Percentiles rank a stretch among this genome's conserved stretches.
phyloP scores from a whole-genome alignment of 2,888 invertebrate genomes.

The Troides helena region DNA sequence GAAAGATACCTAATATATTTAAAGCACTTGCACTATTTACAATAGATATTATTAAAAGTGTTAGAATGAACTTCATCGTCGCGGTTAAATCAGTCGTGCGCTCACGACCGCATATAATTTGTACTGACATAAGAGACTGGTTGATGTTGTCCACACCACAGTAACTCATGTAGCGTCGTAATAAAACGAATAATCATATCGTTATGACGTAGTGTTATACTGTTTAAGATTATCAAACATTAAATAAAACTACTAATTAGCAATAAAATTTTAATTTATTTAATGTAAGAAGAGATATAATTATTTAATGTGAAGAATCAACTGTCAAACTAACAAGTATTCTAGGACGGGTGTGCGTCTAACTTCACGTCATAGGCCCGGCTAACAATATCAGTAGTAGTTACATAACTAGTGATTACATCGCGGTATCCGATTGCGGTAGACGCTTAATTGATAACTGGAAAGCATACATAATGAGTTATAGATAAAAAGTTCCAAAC shows the following conservation, averaged over 20 bases:
- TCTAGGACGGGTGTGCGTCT: no score
- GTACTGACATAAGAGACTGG: conserved; percentile 20
- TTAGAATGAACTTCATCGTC: conserved; percentile 44
- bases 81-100: conserved; percentile 23
- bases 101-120: conserved; percentile 9
- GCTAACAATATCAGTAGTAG: no score
- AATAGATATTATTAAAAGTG: conserved; percentile 38
- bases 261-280: background rate
- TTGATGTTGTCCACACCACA: background rate
- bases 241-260: background rate
- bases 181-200: background rate
- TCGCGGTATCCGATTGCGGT: no score
- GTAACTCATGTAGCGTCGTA: background rate
- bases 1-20: conserved; percentile 83
- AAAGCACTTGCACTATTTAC: conserved; percentile 41
- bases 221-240: background rate
- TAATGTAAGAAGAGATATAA: no score
- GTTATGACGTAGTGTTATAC: background rate
- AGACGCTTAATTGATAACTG: no score
- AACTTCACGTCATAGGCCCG: no score
- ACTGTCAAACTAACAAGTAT: no score
- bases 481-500: no score
- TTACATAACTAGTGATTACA: no score
- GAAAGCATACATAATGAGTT: no score
- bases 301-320: no score